These are phyloP conservation scores for Cyprinodon variegatus DNA, from an alignment of 2,113 vertebrate species.

Conservation along the genomic window DNA sequence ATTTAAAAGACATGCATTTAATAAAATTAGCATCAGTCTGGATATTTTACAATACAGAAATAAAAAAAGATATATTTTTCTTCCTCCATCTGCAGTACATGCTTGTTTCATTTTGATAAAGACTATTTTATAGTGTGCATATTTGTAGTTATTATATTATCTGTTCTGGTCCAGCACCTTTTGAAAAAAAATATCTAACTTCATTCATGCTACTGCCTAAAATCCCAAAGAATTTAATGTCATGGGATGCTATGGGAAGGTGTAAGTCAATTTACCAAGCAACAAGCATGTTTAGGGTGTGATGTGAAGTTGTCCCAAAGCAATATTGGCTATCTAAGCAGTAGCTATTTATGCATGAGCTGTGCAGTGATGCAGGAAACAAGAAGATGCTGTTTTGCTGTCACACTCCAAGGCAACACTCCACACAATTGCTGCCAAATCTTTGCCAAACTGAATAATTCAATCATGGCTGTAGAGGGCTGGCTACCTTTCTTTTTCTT, in stretches of 20 bases:
- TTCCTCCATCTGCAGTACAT: neutral
- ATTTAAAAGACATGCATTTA: constrained; percentile 1
- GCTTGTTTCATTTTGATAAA: constrained; percentile 10
- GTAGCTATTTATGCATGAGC: constrained; percentile 83
- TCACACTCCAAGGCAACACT: constrained; percentile 80
- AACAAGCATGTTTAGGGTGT: constrained; percentile 77
- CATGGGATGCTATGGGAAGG: constrained; percentile 39
- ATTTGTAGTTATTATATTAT: neutral
- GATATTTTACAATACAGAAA: constrained; percentile 12
- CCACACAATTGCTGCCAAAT: constrained; percentile 79
- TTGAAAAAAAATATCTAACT: neutral
- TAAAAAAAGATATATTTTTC: neutral
- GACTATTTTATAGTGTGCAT: neutral
- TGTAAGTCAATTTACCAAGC: constrained; percentile 80
- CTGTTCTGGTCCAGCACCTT: neutral
- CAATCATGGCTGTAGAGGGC: constrained; percentile 71
- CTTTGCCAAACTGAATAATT: constrained; percentile 85
- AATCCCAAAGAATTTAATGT: constrained; percentile 39
- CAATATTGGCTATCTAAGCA: constrained; percentile 70
- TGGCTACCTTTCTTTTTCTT: constrained; percentile 70
- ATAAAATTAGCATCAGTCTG: neutral
- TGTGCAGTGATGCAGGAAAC: constrained; percentile 86
- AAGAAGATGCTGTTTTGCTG: constrained; percentile 72
- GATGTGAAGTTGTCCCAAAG: constrained; percentile 76
- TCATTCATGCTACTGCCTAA: constrained; percentile 5